phyloP scores from a whole-genome alignment of 2,797 vertebrate species.

The Emys orbicularis region DNA sequence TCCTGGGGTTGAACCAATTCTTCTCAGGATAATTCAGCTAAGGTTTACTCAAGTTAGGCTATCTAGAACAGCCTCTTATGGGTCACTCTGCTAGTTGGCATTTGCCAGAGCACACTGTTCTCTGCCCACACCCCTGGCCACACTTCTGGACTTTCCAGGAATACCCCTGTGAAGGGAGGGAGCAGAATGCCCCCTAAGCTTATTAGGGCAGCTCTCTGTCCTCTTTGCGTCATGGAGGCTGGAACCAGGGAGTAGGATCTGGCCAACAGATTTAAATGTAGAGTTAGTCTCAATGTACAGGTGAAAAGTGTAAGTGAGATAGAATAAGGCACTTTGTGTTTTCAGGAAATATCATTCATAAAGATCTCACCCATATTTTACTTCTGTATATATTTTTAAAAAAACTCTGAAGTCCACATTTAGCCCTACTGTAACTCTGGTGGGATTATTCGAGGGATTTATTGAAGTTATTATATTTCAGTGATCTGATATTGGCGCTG shows the following conservation, averaged over 20 bases:
- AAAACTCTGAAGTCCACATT: background rate
- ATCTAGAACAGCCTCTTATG: fast-evolving
- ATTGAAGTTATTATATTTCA: background rate
- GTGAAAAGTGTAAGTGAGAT: background rate
- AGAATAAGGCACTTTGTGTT: background rate
- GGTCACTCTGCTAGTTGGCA: background rate
- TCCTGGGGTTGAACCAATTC: background rate
- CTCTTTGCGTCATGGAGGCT: background rate
- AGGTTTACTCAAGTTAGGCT: background rate
- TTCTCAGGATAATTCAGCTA: background rate
- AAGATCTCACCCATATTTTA: background rate
- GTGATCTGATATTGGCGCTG: background rate
- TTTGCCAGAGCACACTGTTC: background rate
- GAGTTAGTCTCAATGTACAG: background rate
- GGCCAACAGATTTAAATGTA: background rate
- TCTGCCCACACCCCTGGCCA: background rate
- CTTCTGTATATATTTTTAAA: background rate
- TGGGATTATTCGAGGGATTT: background rate
- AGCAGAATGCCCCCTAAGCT: background rate
- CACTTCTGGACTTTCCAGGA: background rate
- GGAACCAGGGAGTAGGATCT: background rate
- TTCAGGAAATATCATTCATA: background rate
- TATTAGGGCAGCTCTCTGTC: background rate
- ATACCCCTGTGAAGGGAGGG: background rate
- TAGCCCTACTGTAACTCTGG: background rate